Conservation (phyloP, 2,888 invertebrate species). For the Marronus borbonicus region DNA sequence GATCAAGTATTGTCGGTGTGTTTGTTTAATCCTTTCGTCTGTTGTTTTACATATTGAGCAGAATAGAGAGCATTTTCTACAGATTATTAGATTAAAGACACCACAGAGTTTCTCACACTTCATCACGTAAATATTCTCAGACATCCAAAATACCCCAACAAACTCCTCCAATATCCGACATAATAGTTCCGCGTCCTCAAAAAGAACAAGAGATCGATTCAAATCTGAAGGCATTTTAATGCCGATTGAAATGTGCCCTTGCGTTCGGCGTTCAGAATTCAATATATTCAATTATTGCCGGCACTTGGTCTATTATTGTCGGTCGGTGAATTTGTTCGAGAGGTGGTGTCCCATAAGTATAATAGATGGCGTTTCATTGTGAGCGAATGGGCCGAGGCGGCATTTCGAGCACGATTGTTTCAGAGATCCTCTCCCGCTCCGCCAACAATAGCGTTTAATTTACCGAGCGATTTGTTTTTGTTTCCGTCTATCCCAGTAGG, state of each 20-base stretch:
- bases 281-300: conserved; percentile 32
- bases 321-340: conserved; percentile 33
- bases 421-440: not conserved
- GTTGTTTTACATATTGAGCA: too few species aligned
- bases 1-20: too few species aligned
- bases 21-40: too few species aligned
- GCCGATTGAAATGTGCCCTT: conserved; percentile 9
- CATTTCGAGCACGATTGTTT: conserved; percentile 24
- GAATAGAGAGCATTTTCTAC: too few species aligned
- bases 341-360: conserved; percentile 23
- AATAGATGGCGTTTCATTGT: conserved; percentile 33
- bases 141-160: too few species aligned
- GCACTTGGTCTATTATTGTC: conserved; percentile 19
- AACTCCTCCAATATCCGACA: too few species aligned
- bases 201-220: conserved; percentile 1
- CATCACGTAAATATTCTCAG: too few species aligned
- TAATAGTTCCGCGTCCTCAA: not conserved
- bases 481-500: not conserved
- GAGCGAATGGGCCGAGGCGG: not conserved
- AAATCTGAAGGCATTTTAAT: conserved; percentile 26
- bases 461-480: conserved; percentile 33
- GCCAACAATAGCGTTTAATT: conserved; percentile 18
- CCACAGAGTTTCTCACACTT: too few species aligned
- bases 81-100: too few species aligned
- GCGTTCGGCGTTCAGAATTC: conserved; percentile 26